Percentiles rank a stretch among this genome's conserved stretches.
These are phyloP conservation scores for Ephialtes manifestator DNA, from an alignment of 2,888 invertebrate genomes.

Conservation along the genomic window DNA sequence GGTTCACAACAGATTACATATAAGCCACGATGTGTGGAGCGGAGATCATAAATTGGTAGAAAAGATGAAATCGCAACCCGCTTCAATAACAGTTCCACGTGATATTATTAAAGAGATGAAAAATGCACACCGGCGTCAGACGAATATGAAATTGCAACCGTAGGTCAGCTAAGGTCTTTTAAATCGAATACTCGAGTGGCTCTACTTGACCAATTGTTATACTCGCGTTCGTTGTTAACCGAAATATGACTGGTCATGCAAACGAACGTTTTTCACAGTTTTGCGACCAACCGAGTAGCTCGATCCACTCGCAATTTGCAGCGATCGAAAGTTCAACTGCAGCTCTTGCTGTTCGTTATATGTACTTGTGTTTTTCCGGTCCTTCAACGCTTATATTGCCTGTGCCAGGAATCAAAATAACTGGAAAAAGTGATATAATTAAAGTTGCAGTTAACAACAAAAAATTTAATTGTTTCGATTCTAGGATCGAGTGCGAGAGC, in stretches of 20 bases:
- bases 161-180: slow-evolving; percentile 73
- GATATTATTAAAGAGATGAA: slow-evolving; percentile 33
- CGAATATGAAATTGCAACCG: slow-evolving; percentile 49
- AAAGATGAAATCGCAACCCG: neutral
- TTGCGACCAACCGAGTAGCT: slow-evolving; percentile 17
- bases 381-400: slow-evolving; percentile 51
- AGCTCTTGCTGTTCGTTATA: slow-evolving; percentile 50
- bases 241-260: neutral
- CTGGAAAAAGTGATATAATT: slow-evolving; percentile 14
- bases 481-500: neutral
- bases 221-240: slow-evolving; percentile 76
- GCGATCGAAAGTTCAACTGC: slow-evolving; percentile 47
- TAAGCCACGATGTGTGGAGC: neutral
- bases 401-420: slow-evolving; percentile 24
- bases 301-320: slow-evolving; percentile 34
- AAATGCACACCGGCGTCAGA: slow-evolving; percentile 7
- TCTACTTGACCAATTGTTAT: slow-evolving; percentile 79
- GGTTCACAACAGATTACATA: neutral
- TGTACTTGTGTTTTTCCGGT: slow-evolving; percentile 11
- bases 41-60: neutral
- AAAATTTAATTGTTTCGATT: neutral
- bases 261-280: slow-evolving; percentile 30
- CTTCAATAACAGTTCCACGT: neutral
- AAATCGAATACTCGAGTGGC: slow-evolving; percentile 82
- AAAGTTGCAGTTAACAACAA: neutral